Percentiles rank a stretch among this genome's conserved stretches.
These are phyloP conservation scores for Camelus bactrianus DNA, from an alignment of 2,113 vertebrate species.

Conservation along the genomic window DNA sequence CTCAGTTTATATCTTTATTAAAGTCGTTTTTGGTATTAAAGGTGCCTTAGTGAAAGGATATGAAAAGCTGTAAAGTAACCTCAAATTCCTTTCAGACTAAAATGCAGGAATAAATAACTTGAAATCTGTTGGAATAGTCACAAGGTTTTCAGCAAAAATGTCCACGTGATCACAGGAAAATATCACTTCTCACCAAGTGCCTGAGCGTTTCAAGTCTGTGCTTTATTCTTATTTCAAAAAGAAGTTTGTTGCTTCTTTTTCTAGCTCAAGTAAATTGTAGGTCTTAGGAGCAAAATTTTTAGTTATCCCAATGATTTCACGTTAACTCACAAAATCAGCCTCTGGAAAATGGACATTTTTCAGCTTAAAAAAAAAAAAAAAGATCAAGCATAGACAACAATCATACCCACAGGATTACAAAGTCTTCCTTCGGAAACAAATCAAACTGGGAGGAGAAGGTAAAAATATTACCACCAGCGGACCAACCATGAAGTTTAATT, in stretches of 20 bases:
- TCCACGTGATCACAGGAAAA: neutral
- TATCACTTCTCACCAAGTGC: neutral
- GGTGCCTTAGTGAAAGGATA: neutral
- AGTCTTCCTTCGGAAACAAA: conserved; percentile 46
- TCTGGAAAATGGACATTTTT: conserved; percentile 64
- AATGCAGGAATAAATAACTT: neutral
- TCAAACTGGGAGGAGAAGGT: conserved; percentile 59
- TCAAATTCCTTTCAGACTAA: conserved; percentile 26
- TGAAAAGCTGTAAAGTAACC: neutral
- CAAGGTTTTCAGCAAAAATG: neutral
- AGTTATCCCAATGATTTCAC: neutral
- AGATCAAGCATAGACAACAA: neutral
- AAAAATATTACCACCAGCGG: conserved; percentile 65
- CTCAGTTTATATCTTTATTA: neutral
- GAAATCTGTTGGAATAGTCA: neutral
- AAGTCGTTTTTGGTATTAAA: neutral
- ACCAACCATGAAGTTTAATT: conserved; percentile 84
- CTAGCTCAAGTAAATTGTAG: neutral
- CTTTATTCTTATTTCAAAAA: neutral
- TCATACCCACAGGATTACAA: conserved; percentile 43
- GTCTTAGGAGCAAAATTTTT: neutral
- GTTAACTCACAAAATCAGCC: neutral
- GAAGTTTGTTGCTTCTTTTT: neutral
- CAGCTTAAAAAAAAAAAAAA: neutral
- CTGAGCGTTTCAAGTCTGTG: neutral